Evolutionary conservation across 2,888 invertebrate genomes (phyloP), one percentile per base, ranked within the genome.

Genomic region (Stomorhina lunata): DNA sequence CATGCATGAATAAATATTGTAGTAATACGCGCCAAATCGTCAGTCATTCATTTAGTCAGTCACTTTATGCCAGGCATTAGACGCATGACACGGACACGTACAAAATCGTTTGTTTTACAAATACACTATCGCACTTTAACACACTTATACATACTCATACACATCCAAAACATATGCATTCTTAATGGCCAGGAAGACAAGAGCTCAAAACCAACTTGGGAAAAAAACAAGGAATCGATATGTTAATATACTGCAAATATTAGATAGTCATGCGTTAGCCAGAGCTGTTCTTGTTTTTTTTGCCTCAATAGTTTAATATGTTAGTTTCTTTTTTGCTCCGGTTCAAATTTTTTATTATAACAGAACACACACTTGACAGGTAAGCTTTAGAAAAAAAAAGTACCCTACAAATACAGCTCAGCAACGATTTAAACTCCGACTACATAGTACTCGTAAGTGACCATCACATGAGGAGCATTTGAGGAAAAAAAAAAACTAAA

Each of bases 21-120:
- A 53, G 22, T 73, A 65, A 76, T 63, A 69, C 57, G 61, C 59
- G 53, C 72, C 65, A 79, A 37, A 17, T 9, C 32, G 55, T 79
- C 61, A 73, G 68, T 43, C 61, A 69, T 45, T 65, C 48, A 48
- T 61, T 43, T 66, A 45, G 61, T 73, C 68, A 83, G 79, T 83
- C 65, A 81, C 77, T 81, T 76, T 76, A 69, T 72, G 80, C 80
- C 76, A 76, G 78, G 69, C 81, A 83, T 83, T 84, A 76, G 83
- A 83, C 73, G 80, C 75, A 83, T 80, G 81, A 66, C 81, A 80
- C 69, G 80, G 72, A 81, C 80, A 84, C 82, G 82, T 82, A 82
- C 81, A 68, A 81, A 68, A 68, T 81, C 77, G 48, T 78, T 81
- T 66, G 61, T 32, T 45, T 55, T 29, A 45, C 25, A 69, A 50